Base-by-base conservation (phyloP, 2,888 invertebrate genomes). In the Drosophila kuntzei region DNA sequence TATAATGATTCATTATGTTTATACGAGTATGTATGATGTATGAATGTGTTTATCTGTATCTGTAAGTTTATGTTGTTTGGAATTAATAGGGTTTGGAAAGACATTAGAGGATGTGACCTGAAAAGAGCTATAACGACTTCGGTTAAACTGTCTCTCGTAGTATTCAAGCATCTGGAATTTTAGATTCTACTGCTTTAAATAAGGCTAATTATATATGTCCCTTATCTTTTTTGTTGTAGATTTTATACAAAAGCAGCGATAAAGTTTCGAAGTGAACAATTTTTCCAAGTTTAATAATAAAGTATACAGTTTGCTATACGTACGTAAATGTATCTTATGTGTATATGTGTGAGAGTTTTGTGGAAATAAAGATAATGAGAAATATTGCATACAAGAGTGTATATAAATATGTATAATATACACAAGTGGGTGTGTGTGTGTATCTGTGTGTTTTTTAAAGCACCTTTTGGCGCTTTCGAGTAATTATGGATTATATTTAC, bases 301-400 rank as follows among this genome's bases (percentile, higher is more conserved):
- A 75, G 83, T 80, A 49, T 80, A 80, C 83, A 82, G 65, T 61
- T 61, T 46, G 32, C 43, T 75, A 71, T 79, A 43, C 22, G 46
- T 53, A 22, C 32, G 37, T 54, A 55, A 67, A 59, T 25, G 55
- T 62, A 62, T 49, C 55, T 76, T 67, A 73, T 53, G 44, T 73
- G 53, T 62, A 47, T 32, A 54, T 60, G 54, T 76, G 65, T 63
- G 37, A 46, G 67, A 59, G 47, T 64, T 46, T 46, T 69, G 64
- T 80, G 46, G 51, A 61, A 71, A 63, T 67, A 60, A 82, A 76
- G 47, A 29, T 76, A 85, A 82, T 79, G 69, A 79, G 69, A 82
- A 85, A 79, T 81, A 82, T 79, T 72, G 83, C 83, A 72, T 69
- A 69, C 63, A 61, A 78, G 57, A 49, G 46, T 54, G 46, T 58